phyloP scores from a whole-genome alignment of 2,888 invertebrate genomes.

The Phyto melanocephala region DNA sequence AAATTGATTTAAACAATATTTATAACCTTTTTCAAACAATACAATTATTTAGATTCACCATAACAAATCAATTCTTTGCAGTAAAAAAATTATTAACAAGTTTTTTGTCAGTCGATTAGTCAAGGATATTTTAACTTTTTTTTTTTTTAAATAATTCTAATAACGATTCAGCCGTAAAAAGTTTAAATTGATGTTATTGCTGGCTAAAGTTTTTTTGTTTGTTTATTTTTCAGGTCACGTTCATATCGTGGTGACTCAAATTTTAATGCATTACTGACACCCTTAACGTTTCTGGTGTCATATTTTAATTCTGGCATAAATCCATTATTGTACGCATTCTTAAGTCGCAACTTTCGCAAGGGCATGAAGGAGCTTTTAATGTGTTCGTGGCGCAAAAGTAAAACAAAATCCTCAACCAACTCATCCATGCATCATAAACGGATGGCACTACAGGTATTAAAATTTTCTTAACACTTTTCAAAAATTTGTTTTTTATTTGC shows the following conservation, averaged over 20 bases:
- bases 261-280: slow-evolving; percentile 88
- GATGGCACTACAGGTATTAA: slow-evolving; percentile 77
- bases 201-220: not conserved
- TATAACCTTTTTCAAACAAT: no score
- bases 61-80: no score
- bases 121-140: no score
- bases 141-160: no score
- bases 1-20: no score
- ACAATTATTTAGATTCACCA: no score
- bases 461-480: not conserved
- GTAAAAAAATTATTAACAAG: no score
- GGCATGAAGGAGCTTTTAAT: slow-evolving; percentile 90
- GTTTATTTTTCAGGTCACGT: slow-evolving; percentile 78
- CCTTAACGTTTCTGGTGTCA: slow-evolving; percentile 90
- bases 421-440: slow-evolving; percentile 78
- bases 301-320: slow-evolving; percentile 95
- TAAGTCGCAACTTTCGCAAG: slow-evolving; percentile 89
- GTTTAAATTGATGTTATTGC: no score
- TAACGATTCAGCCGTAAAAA: no score
- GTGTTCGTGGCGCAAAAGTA: slow-evolving; percentile 80
- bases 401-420: slow-evolving; percentile 76
- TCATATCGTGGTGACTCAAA: slow-evolving; percentile 85
- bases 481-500: no score
- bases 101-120: no score
- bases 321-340: slow-evolving; percentile 93